Conservation (phyloP, 1,140 invertebrate genomes). For the Campodea augens region DNA sequence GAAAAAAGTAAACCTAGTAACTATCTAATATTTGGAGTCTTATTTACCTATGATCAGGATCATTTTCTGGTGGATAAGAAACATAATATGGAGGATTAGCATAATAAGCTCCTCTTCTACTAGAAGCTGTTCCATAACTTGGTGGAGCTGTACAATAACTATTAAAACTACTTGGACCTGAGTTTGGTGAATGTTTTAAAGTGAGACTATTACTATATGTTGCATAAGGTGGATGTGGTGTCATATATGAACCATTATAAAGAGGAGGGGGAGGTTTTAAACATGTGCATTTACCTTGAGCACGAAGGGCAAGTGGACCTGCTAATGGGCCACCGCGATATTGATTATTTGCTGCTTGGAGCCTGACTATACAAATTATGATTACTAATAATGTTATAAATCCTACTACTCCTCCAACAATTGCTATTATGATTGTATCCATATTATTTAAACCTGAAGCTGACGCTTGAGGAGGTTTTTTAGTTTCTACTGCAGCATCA, state of each 20-base stretch:
- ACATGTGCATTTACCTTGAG: slow-evolving; percentile 23
- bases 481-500: slow-evolving; percentile 24
- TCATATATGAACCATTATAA: slow-evolving; percentile 18
- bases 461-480: slow-evolving; percentile 19
- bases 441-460: slow-evolving; percentile 47
- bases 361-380: slow-evolving; percentile 63
- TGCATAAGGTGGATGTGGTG: slow-evolving; percentile 12
- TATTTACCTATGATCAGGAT: slow-evolving; percentile 12
- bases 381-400: slow-evolving; percentile 75
- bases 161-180: neutral
- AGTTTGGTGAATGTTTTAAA: slow-evolving; percentile 18
- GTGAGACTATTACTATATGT: slow-evolving; percentile 17
- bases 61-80: slow-evolving; percentile 20
- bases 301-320: slow-evolving; percentile 28
- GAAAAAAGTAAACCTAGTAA: too few species aligned
- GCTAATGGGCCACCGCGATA: slow-evolving; percentile 42
- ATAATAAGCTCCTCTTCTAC: slow-evolving; percentile 12
- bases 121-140: slow-evolving; percentile 8
- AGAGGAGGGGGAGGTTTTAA: slow-evolving; percentile 21
- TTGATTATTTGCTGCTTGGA: slow-evolving; percentile 31
- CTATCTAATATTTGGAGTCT: too few species aligned
- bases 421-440: slow-evolving; percentile 77
- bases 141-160: too few species aligned
- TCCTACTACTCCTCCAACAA: slow-evolving; percentile 73
- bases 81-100: slow-evolving; percentile 22